Evolutionary conservation across 2,888 invertebrate genomes (phyloP).

Genomic region (Cryptops parisi): DNA sequence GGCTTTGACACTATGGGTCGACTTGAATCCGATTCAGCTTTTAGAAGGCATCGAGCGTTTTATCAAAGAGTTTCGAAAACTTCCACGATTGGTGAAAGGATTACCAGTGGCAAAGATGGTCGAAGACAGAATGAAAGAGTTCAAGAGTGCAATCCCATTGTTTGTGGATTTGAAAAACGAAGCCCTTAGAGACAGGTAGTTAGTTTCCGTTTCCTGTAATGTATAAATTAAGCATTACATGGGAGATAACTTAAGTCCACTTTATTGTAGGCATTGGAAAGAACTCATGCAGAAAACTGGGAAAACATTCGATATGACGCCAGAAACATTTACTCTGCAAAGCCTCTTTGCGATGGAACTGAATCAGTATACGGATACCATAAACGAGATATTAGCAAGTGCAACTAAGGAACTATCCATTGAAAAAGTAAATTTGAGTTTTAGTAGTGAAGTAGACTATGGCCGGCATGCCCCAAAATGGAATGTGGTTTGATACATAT

Average conservation of each 20-base stretch:
- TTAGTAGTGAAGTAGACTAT: too few relatives aligned
- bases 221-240: too few relatives aligned
- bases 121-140: constrained; percentile 73
- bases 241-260: too few relatives aligned
- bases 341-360: constrained; percentile 89
- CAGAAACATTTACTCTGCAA: constrained; percentile 74
- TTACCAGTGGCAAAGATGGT: constrained; percentile 50
- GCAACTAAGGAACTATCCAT: constrained; percentile 84
- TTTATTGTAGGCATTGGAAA: constrained; percentile 67
- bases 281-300: constrained; percentile 75
- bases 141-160: constrained; percentile 69
- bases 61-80: constrained; percentile 58
- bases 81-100: constrained; percentile 45
- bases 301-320: constrained; percentile 68
- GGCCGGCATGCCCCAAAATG: too few relatives aligned
- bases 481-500: too few relatives aligned
- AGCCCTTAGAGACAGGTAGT: constrained; percentile 54
- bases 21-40: constrained; percentile 67
- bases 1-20: constrained; percentile 75
- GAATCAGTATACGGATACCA: constrained; percentile 62
- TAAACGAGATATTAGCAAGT: constrained; percentile 69
- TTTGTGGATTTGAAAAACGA: constrained; percentile 86
- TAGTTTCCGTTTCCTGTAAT: not conserved
- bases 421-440: too few relatives aligned
- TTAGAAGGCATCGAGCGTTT: constrained; percentile 74